Conservation (phyloP, 2,888 invertebrate species). For the Nymphalis c-album region DNA sequence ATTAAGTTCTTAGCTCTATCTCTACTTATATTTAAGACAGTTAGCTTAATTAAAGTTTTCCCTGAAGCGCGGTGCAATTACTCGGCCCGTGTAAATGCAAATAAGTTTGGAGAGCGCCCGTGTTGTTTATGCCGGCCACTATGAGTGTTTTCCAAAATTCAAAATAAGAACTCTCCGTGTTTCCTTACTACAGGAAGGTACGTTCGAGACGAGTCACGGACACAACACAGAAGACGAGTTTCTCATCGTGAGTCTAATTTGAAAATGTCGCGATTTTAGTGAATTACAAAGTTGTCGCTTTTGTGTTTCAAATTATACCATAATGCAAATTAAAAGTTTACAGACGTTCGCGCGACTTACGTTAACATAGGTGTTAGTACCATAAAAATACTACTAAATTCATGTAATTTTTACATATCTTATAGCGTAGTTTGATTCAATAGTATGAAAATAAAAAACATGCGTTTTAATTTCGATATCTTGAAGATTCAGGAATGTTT, state of each 20-base stretch:
- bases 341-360: constrained; percentile 20
- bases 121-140: constrained; percentile 69
- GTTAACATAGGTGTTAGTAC: background rate
- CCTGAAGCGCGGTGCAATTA: constrained; percentile 78
- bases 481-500: constrained; percentile 30
- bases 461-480: constrained; percentile 16
- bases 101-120: constrained; percentile 73
- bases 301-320: constrained; percentile 19
- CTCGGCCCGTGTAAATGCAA: constrained; percentile 79
- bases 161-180: constrained; percentile 19
- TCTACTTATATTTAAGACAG: constrained; percentile 70
- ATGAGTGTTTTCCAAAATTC: constrained; percentile 49
- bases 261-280: background rate
- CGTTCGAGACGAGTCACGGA: background rate
- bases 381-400: background rate
- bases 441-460: constrained; percentile 22
- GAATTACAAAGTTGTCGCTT: constrained; percentile 13
- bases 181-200: constrained; percentile 11
- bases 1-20: constrained; percentile 64
- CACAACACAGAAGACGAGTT: background rate
- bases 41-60: constrained; percentile 79
- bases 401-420: constrained; percentile 13
- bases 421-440: constrained; percentile 14
- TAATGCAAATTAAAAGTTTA: constrained; percentile 29
- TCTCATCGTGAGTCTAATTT: constrained; percentile 11